These are phyloP conservation scores for Drosophila pegasa DNA, from an alignment of 2,888 invertebrate genomes.

Conservation along the genomic window DNA sequence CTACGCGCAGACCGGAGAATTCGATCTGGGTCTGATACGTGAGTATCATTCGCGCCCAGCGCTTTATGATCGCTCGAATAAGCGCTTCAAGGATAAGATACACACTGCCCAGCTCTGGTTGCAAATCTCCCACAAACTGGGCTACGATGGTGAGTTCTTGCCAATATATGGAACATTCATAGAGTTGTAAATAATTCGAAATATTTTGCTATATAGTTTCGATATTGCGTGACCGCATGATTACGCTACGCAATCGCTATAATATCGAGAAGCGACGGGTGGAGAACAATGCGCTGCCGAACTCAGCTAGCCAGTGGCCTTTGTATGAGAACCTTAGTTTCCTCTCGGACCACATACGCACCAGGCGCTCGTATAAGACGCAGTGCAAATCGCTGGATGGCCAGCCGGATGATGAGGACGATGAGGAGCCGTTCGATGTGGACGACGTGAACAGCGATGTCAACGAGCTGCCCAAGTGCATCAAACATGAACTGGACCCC, in stretches of 20 bases:
- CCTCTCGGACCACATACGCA: slow-evolving; percentile 84
- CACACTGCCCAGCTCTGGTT: slow-evolving; percentile 83
- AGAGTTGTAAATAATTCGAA: not conserved
- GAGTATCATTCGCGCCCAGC: slow-evolving; percentile 83
- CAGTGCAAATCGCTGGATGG: slow-evolving; percentile 34
- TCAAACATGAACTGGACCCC: slow-evolving; percentile 60
- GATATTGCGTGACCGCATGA: slow-evolving; percentile 84
- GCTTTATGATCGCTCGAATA: slow-evolving; percentile 83
- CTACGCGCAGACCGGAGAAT: slow-evolving; percentile 83
- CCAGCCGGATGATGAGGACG: slow-evolving; percentile 56
- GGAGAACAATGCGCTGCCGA: slow-evolving; percentile 72
- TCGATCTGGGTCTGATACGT: slow-evolving; percentile 83
- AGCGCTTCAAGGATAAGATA: slow-evolving; percentile 83
- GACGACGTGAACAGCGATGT: slow-evolving; percentile 57
- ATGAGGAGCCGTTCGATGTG: slow-evolving; percentile 60
- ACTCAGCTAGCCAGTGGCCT: slow-evolving; percentile 82
- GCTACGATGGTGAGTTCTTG: slow-evolving; percentile 82
- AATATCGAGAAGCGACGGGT: slow-evolving; percentile 85
- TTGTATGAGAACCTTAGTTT: slow-evolving; percentile 84
- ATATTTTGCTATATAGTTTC: slow-evolving; percentile 64
- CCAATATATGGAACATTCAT: not conserved
- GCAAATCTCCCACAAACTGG: slow-evolving; percentile 83
- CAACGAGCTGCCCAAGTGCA: slow-evolving; percentile 42
- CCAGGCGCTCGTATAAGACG: slow-evolving; percentile 82
- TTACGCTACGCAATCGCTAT: slow-evolving; percentile 85